Base-by-base conservation (phyloP, 2,113 vertebrate genomes). In the Syngnathus floridae region DNA sequence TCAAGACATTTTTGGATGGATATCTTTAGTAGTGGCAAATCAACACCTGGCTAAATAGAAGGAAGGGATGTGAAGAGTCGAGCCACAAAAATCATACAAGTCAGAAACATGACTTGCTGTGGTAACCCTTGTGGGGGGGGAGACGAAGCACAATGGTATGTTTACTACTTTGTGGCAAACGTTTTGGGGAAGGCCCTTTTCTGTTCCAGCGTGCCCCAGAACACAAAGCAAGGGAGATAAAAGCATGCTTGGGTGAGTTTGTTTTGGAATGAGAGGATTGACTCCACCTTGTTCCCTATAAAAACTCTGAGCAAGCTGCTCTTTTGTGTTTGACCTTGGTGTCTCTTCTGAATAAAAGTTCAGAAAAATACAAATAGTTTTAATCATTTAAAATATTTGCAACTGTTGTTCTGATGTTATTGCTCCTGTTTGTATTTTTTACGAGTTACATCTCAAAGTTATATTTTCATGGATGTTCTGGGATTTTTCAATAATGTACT, bases 151-250 rank as follows among this genome's bases (percentile, higher is more conserved):
- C 7, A 35, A 35, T 16, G 35, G 1, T 16, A 35, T 56, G 54
- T 3, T 56, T 56, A 35, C 13, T 35, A 35, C 14, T 56, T 35
- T 56, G 54, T 56, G 54, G 26, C 54, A 56, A 56, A 56, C 54
- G 35, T 26, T 56, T 56, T 35, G 54, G 54, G 54, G 54, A 56
- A 56, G 54, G 54, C 54, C 54, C 54, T 56, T 35, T 35, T 35
- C 26, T 56, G 13, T 56, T 56, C 54, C 26, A 56, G 26, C 54
- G 54, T 12, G 51, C 51, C 51, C 21, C 21, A 13, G 14, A 7
- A 31, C 26, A 56, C 54, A 35, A 56, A 36, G 7, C 26, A 35
- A 56, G 26, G 26, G 5, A 12, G 14, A 0, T 17, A 35, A 56
- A 56, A 31, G 54, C 51, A 54, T 13, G 51, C 3, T 54, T 12